Evolutionary conservation across 2,113 vertebrate species (phyloP), one percentile per base, ranked within the genome.

Genomic region (Neodontobutis hainanensis): DNA sequence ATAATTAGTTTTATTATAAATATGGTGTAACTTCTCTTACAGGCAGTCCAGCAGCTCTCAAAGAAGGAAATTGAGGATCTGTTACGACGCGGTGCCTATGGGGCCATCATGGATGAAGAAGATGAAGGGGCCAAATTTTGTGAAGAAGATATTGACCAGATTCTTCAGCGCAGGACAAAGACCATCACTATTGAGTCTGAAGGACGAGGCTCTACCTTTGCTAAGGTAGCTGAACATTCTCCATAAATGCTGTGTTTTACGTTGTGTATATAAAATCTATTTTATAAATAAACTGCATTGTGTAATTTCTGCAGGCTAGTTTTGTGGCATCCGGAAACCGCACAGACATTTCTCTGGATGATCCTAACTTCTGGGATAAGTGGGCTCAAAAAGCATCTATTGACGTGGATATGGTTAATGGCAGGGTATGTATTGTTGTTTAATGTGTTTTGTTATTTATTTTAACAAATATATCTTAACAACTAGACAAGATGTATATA

Each of bases 321-420:
- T 99, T 99, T 90, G 96, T 99, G 78, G 95, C 97, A 42, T 99
- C 97, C 65, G 97, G 97, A 87, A 99, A 99, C 84, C 94, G 97
- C 80, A 99, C 96, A 75, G 97, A 99, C 91, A 99, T 99, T 85
- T 94, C 97, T 58, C 90, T 99, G 88, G 97, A 99, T 83, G 97
- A 99, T 90, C 97, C 97, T 8, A 99, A 99, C 91, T 99, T 99
- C 93, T 99, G 97, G 97, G 97, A 99, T 84, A 99, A 99, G 87
- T 99, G 97, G 97, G 97, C 97, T n/a, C 96, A 99, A 92, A 96
- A 98, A 77, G 97, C 97, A 61, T 97, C 99, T 92, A 95, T 99
- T 65, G 97, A 99, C 80, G 87, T 98, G 48, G 97, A 99, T 4
- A 92, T 94, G 36, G 91, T 96, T 80, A 98, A 96, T 63, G 96